These are phyloP conservation scores for Calyptommatus sinebrachiatus DNA, from an alignment of 2,113 vertebrate species.

Conservation along the genomic window DNA sequence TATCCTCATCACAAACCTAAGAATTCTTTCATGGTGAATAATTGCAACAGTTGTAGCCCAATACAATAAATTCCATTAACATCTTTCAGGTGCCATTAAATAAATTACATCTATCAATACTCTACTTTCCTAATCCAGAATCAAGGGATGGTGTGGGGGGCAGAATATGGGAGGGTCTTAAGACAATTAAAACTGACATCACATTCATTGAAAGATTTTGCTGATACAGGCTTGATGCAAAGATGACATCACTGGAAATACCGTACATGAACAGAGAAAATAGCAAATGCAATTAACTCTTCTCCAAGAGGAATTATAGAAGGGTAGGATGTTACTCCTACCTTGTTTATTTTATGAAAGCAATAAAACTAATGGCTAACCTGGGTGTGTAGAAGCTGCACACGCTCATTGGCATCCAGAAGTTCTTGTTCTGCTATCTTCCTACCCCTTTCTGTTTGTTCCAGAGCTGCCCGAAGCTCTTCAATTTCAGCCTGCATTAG, in stretches of 20 bases:
- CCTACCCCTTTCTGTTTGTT: conserved; percentile 75
- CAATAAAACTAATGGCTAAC: conserved; percentile 42
- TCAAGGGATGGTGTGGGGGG: neutral
- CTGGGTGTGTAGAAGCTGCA: conserved; percentile 79
- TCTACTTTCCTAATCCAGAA: neutral
- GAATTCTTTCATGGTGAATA: fast-evolving
- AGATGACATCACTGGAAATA: neutral
- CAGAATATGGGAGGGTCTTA: neutral
- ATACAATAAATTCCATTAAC: no score
- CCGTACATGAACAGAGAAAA: neutral
- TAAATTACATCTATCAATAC: no score
- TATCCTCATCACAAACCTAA: neutral
- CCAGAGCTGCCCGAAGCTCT: conserved; percentile 72
- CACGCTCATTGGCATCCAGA: conserved; percentile 72
- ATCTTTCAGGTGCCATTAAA: no score
- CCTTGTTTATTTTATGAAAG: neutral
- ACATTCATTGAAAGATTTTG: neutral
- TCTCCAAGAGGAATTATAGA: neutral
- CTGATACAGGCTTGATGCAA: neutral
- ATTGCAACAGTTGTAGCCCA: no score
- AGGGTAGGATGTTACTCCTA: neutral
- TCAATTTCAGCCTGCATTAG: conserved; percentile 77
- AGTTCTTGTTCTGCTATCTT: conserved; percentile 78
- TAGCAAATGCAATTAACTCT: neutral
- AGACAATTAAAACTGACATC: neutral